Evolutionary conservation across 35 echinoderm and acorn worm genomes (phyloP).

Genomic region (Strongylocentrotus purpuratus): DNA sequence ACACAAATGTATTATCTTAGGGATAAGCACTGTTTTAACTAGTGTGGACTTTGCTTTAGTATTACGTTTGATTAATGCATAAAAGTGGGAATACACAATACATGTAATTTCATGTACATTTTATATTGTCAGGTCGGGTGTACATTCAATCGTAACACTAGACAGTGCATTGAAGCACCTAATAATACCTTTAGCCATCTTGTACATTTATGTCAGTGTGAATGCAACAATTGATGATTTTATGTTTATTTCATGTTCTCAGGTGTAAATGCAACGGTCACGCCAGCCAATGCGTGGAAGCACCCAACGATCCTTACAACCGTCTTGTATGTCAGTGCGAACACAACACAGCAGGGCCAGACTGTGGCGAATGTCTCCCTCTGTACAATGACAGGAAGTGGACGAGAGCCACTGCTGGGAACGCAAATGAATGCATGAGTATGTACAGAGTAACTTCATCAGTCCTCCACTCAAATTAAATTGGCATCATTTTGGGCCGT

Average conservation of each 20-base stretch:
- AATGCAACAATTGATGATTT: no score
- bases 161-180: no score
- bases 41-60: no score
- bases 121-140: no score
- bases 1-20: no score
- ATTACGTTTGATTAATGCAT: no score
- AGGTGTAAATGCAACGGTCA: constrained; percentile 99
- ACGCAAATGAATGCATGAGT: constrained; percentile 84
- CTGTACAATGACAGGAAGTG: constrained; percentile 89
- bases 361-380: constrained; percentile 84
- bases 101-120: no score
- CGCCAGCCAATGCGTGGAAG: constrained; percentile 75
- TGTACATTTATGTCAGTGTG: no score
- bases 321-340: constrained; percentile 81
- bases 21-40: no score
- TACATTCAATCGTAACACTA: neutral
- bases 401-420: constrained; percentile 64
- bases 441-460: constrained; percentile 6
- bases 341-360: constrained; percentile 91
- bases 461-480: neutral
- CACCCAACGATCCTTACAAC: constrained; percentile 44
- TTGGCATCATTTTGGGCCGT: neutral
- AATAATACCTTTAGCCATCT: no score
- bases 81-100: no score
- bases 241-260: neutral